Conservation (phyloP, 2,113 vertebrate genomes). For the Pituophis catenifer region DNA sequence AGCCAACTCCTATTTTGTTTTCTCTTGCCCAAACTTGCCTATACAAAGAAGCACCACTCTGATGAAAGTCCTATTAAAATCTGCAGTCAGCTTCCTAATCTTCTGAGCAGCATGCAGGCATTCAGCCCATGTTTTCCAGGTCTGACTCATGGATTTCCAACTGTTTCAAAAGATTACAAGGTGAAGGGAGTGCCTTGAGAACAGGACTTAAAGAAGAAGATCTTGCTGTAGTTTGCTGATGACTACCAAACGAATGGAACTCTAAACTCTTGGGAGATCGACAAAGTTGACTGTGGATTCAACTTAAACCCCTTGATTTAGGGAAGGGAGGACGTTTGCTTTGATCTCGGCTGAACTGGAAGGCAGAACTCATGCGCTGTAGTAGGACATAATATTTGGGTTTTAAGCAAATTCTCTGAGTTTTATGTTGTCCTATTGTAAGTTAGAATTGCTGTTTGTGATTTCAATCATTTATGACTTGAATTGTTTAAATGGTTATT, state of each 20-base stretch:
- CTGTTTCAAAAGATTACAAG: neutral
- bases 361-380: neutral
- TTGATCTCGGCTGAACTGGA: neutral
- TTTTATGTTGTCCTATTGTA: neutral
- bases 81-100: neutral
- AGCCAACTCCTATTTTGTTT: neutral
- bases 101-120: accelerated
- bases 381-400: neutral
- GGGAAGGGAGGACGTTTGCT: neutral
- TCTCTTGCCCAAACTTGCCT: slow-evolving; percentile 15
- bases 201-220: neutral
- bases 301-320: neutral
- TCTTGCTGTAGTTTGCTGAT: neutral
- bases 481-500: neutral
- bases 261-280: neutral
- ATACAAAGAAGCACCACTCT: neutral
- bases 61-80: neutral
- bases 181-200: neutral
- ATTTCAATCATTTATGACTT: neutral
- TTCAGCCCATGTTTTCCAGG: accelerated
- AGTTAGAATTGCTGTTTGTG: neutral
- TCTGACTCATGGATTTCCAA: neutral
- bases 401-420: neutral
- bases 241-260: neutral
- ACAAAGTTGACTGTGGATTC: neutral